Conservation (phyloP, 2,797 vertebrate genomes). For the Coluber constrictor region DNA sequence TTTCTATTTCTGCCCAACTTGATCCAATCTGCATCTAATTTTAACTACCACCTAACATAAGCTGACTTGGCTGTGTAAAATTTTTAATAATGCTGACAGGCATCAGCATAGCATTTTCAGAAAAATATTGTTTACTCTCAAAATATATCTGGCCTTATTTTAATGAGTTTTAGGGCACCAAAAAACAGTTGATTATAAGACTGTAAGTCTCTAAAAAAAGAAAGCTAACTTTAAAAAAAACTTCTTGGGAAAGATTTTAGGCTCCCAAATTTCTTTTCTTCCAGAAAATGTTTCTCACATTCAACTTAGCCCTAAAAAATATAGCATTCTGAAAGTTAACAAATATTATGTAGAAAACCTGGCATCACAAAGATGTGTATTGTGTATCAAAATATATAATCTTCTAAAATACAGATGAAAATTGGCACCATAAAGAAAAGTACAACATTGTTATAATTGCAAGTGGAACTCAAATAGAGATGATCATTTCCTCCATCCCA, state of each 20-base stretch:
- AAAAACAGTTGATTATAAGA: not conserved
- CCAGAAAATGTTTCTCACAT: not conserved
- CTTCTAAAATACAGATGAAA: not conserved
- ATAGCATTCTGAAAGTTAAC: not conserved
- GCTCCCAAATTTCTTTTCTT: no score
- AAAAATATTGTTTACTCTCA: not conserved
- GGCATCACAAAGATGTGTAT: not conserved
- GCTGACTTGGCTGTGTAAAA: not conserved
- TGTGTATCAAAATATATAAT: not conserved
- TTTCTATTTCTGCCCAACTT: not conserved
- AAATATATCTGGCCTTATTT: not conserved
- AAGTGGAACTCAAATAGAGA: not conserved
- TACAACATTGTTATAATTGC: not conserved
- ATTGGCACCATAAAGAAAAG: not conserved
- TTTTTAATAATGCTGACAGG: not conserved
- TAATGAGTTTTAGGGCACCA: not conserved
- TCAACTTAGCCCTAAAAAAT: not conserved
- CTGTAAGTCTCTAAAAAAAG: not conserved
- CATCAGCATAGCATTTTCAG: not conserved
- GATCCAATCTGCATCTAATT: not conserved
- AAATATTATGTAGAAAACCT: not conserved
- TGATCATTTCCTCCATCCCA: not conserved
- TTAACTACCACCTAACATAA: not conserved
- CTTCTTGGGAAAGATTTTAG: not conserved
- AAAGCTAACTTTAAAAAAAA: not conserved